Evolutionary conservation across 2,113 vertebrate genomes (phyloP).

Genomic region (Chroicocephalus ridibundus): DNA sequence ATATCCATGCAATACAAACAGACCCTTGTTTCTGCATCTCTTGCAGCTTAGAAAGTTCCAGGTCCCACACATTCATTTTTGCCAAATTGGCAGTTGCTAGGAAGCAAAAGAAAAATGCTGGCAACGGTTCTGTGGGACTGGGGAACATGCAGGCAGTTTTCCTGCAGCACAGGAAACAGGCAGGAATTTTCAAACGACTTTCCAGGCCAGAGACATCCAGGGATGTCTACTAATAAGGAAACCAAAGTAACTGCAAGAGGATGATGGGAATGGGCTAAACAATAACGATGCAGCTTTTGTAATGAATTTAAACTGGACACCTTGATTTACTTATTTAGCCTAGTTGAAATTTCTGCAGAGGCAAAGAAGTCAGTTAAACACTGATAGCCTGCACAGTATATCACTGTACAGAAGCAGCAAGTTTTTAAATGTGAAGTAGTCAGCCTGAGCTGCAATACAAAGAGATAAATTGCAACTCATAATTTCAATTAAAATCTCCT

Average conservation of each 20-base stretch:
- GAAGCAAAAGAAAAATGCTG: slow-evolving; percentile 61
- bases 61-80: slow-evolving; percentile 49
- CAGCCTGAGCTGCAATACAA: not conserved
- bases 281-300: not conserved
- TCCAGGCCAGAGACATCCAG: not conserved
- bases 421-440: not conserved
- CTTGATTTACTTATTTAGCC: not conserved
- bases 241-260: not conserved
- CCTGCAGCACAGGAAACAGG: slow-evolving; percentile 47
- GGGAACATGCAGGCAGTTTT: slow-evolving; percentile 15
- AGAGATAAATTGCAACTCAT: not conserved
- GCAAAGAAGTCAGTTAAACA: not conserved
- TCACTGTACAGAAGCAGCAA: not conserved
- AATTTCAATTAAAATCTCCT: not conserved
- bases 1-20: slow-evolving; percentile 31
- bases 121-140: slow-evolving; percentile 39
- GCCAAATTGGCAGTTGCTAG: slow-evolving; percentile 63
- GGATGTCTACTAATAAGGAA: not conserved
- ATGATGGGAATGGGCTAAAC: not conserved
- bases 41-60: slow-evolving; percentile 52
- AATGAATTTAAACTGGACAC: not conserved
- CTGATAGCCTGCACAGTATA: not conserved
- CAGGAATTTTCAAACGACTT: slow-evolving; percentile 37
- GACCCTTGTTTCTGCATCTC: slow-evolving; percentile 60
- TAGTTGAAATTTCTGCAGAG: not conserved